These are phyloP conservation scores for Oligia strigilis DNA, from an alignment of 2,888 invertebrate genomes.

Conservation along the genomic window DNA sequence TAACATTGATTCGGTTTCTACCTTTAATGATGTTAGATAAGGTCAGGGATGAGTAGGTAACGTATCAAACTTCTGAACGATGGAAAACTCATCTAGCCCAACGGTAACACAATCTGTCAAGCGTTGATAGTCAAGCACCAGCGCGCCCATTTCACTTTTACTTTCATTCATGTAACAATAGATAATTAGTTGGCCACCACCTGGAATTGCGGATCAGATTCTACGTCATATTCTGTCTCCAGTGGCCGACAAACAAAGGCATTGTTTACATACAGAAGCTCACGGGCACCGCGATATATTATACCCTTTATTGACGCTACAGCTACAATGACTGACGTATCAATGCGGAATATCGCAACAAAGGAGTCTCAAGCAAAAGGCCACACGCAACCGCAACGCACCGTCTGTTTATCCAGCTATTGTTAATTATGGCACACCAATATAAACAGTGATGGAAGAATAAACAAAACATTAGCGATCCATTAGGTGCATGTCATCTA, in stretches of 20 bases:
- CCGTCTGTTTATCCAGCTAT: constrained; percentile 44
- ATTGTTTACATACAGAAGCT: constrained; percentile 76
- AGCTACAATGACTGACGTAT: constrained; percentile 59
- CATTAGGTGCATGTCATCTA: constrained; percentile 59
- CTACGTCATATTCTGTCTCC: constrained; percentile 70
- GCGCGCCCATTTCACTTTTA: constrained; percentile 35
- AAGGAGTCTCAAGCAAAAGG: constrained; percentile 54
- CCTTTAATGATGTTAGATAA: neutral
- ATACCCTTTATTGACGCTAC: constrained; percentile 58
- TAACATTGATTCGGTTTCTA: constrained; percentile 21
- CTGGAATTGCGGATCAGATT: constrained; percentile 70
- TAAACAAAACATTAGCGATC: constrained; percentile 63
- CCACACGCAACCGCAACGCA: constrained; percentile 57
- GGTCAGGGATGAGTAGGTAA: neutral
- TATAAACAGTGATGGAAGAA: constrained; percentile 58
- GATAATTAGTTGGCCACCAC: constrained; percentile 45
- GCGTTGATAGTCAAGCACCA: constrained; percentile 5
- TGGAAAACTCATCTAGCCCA: neutral
- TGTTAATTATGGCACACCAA: constrained; percentile 59
- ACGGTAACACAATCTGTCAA: neutral
- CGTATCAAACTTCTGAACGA: constrained; percentile 5
- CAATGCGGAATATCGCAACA: constrained; percentile 63
- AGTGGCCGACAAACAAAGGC: constrained; percentile 79
- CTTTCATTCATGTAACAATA: constrained; percentile 64
- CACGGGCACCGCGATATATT: constrained; percentile 54